Evolutionary conservation across 1,140 invertebrate species (phyloP), one percentile per base, ranked within the genome.

Genomic region (Drosophila athabasca): DNA sequence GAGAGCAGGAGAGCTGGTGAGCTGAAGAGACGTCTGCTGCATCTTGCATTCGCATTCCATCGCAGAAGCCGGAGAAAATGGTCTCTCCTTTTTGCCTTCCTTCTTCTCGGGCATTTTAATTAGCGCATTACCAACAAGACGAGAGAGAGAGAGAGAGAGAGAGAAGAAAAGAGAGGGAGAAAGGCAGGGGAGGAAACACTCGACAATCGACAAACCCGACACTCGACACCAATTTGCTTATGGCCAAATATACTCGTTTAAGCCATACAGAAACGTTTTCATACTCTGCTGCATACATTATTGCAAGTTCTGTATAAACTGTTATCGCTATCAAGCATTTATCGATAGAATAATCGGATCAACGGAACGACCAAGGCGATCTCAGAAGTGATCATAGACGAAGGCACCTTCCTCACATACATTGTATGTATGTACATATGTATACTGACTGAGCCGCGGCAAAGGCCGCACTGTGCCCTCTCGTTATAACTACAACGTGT

Each of bases 61-160:
- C 46, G 53, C 61, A 59, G 55, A 43, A 24, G 44, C 57, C 26
- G 26, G 6, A 43, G 44, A 58, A 70, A 51, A 39, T 35, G 61
- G 61, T 45, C 24, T 7, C 22, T 8, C 24, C 8, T 9, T 59
- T 52, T 19, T 11, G 4, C 35, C 35, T 39, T 43, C 39, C 54
- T 22, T 29, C 41, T 52, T 29, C 66, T 52, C 54, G 49, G 74
- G 64, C 57, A 82, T 78, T 82, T 82, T 82, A 82, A 82, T 82
- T 83, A 82, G 79, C 79, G 75, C 79, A 82, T 82, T 76, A 75
- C 76, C 76, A 79, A 41, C 49, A 54, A 7, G 31, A 13, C 11
- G 67, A 41, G 61, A 35, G 8, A n/a, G 48, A 15, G 1, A 11
- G 2, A 1, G 13, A 22, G 1, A 0, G n/a, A 0, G n/a, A 13